These are phyloP conservation scores for Drosophila busckii DNA, from an alignment of 1,140 invertebrate genomes.

Conservation along the genomic window DNA sequence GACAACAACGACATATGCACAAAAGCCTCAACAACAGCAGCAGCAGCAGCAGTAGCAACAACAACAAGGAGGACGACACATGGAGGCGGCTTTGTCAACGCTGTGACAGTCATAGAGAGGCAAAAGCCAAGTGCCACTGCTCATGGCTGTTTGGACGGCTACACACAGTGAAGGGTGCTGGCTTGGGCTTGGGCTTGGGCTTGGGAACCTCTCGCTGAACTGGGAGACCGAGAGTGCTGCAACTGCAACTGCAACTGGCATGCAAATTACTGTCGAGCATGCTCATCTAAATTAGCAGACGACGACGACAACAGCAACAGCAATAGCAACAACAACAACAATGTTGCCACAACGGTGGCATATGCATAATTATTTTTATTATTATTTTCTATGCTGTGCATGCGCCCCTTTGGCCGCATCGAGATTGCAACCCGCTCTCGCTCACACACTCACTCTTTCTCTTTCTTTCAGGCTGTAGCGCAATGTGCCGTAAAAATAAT, in stretches of 20 bases:
- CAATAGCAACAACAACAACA: neutral
- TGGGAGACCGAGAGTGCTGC: conserved; percentile 30
- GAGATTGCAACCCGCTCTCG: conserved; percentile 28
- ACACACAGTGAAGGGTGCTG: neutral
- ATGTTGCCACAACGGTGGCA: conserved; percentile 43
- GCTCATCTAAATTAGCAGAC: conserved; percentile 71
- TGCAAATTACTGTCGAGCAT: conserved; percentile 75
- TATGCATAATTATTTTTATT: conserved; percentile 76
- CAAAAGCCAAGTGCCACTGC: conserved; percentile 4
- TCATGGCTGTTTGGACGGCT: too few species aligned
- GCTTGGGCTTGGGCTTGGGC: conserved; percentile 14
- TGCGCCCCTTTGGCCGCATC: conserved; percentile 11
- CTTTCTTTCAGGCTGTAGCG: conserved; percentile 34
- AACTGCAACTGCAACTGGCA: conserved; percentile 66
- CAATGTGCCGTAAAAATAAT: conserved; percentile 75
- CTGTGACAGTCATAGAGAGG: conserved; percentile 25
- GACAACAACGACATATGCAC: conserved; percentile 30
- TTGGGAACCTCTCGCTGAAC: conserved; percentile 40
- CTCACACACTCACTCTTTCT: conserved; percentile 2
- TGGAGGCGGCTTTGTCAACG: conserved; percentile 68
- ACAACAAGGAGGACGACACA: conserved; percentile 42
- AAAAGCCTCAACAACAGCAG: conserved; percentile 8
- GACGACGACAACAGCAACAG: conserved; percentile 17
- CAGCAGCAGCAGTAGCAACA: conserved; percentile 1
- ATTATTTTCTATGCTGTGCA: conserved; percentile 56